A percentile compares a stretch with the other conserved stretches of the same genome.
These are phyloP conservation scores for Corythaixoides concolor DNA, from an alignment of 2,113 vertebrate species.

Conservation along the genomic window DNA sequence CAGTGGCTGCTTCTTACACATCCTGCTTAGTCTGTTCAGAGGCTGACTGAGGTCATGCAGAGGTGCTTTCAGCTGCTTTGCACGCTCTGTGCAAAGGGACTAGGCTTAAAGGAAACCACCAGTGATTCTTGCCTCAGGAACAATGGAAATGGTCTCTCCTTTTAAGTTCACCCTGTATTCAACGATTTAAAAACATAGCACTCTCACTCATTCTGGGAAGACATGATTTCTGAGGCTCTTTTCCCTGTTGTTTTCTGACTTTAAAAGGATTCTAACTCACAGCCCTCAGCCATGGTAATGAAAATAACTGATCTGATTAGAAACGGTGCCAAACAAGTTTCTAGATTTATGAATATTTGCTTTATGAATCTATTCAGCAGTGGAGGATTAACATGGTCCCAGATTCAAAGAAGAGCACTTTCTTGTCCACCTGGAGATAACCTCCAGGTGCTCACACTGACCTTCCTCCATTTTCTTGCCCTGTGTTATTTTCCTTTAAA, in stretches of 20 bases:
- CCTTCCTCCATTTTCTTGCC: not conserved
- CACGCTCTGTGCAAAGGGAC: conserved; percentile 42
- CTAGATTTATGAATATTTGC: not conserved
- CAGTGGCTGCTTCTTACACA: not conserved
- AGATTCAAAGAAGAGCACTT: not conserved
- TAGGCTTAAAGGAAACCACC: conserved; percentile 7
- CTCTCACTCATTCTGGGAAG: not conserved
- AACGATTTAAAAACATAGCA: conserved; percentile 3
- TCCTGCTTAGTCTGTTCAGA: conserved; percentile 2
- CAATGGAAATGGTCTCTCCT: conserved; percentile 26
- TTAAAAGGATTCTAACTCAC: not conserved
- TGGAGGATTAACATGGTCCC: not conserved
- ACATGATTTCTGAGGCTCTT: not conserved
- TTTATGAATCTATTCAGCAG: not conserved
- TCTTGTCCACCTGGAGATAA: not conserved
- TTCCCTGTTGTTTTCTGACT: not conserved
- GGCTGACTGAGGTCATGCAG: conserved; percentile 37
- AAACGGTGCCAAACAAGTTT: not conserved
- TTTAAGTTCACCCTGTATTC: conserved; percentile 2
- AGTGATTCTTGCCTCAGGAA: conserved; percentile 22
- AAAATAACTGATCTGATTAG: not conserved
- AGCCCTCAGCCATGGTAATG: not conserved
- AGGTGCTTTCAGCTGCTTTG: conserved; percentile 21
- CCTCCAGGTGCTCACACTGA: not conserved
- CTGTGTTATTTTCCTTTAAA: not conserved